These are phyloP conservation scores for Eumaeus atala DNA, from an alignment of 1,140 invertebrate species.

Conservation along the genomic window DNA sequence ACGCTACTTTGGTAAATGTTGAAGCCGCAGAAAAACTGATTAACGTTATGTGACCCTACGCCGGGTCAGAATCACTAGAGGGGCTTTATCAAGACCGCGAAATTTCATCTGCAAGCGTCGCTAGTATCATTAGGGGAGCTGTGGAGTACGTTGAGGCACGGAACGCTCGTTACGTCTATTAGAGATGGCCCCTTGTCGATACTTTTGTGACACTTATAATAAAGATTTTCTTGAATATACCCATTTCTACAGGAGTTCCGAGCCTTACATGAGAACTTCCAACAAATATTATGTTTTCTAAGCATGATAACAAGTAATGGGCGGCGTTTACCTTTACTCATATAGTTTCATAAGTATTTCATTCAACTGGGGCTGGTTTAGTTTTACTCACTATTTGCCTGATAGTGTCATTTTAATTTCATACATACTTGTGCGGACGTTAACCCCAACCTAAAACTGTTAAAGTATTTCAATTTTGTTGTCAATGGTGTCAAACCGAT, in stretches of 20 bases:
- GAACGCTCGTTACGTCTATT: slow-evolving; percentile 16
- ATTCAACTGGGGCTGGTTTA: background rate
- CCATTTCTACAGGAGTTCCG: background rate
- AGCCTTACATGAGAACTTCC: background rate
- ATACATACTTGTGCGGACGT: no score
- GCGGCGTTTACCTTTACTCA: slow-evolving; percentile 5
- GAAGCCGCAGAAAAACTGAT: slow-evolving; percentile 31
- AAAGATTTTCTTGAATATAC: background rate
- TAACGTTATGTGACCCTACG: slow-evolving; percentile 30
- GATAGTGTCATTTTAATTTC: no score
- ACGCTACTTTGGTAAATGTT: slow-evolving; percentile 5
- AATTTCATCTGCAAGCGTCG: slow-evolving; percentile 40
- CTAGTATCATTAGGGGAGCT: slow-evolving; percentile 36
- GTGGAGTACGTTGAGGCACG: slow-evolving; percentile 17
- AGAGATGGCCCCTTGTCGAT: slow-evolving; percentile 20
- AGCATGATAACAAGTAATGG: slow-evolving; percentile 9
- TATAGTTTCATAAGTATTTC: slow-evolving; percentile 2
- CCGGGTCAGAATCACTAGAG: slow-evolving; percentile 27
- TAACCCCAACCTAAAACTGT: no score
- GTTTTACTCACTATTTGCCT: no score
- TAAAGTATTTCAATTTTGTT: no score
- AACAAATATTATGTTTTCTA: slow-evolving; percentile 9
- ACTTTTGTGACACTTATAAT: slow-evolving; percentile 7
- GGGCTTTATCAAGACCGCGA: slow-evolving; percentile 31
- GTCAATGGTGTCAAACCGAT: no score